Evolutionary conservation across 2,888 invertebrate genomes (phyloP).

Genomic region (Leuctra nigra): DNA sequence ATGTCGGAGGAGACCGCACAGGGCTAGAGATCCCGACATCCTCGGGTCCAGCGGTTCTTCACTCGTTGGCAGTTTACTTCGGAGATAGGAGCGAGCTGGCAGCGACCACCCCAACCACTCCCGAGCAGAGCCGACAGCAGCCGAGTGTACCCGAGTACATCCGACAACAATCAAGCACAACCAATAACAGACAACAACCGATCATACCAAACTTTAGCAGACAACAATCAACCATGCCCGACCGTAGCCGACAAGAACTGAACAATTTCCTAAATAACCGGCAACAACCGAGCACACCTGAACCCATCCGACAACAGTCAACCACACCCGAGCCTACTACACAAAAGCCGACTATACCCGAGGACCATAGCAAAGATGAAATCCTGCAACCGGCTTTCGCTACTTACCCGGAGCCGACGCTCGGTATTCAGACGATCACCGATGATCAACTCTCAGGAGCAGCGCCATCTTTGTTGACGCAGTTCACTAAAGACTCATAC

Average conservation of each 20-base stretch:
- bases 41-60: slow-evolving; percentile 67
- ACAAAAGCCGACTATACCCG: slow-evolving; percentile 2
- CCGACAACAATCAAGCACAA: no score
- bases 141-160: neutral
- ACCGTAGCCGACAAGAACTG: no score
- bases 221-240: no score
- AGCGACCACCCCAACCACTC: slow-evolving; percentile 18
- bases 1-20: slow-evolving; percentile 37
- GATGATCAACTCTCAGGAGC: slow-evolving; percentile 36
- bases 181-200: no score
- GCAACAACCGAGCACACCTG: no score
- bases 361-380: slow-evolving; percentile 29
- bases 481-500: slow-evolving; percentile 59
- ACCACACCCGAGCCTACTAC: neutral
- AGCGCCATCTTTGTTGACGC: slow-evolving; percentile 55
- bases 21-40: slow-evolving; percentile 66
- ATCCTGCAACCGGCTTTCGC: slow-evolving; percentile 28
- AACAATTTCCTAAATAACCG: no score
- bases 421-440: slow-evolving; percentile 29
- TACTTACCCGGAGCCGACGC: slow-evolving; percentile 25
- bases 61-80: slow-evolving; percentile 73
- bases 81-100: slow-evolving; percentile 55
- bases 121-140: no score
- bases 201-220: no score
- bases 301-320: no score